Percentiles rank a stretch among this genome's conserved stretches.
Conservation (phyloP, 2,888 invertebrate species). For the Cataglyphis livida region DNA sequence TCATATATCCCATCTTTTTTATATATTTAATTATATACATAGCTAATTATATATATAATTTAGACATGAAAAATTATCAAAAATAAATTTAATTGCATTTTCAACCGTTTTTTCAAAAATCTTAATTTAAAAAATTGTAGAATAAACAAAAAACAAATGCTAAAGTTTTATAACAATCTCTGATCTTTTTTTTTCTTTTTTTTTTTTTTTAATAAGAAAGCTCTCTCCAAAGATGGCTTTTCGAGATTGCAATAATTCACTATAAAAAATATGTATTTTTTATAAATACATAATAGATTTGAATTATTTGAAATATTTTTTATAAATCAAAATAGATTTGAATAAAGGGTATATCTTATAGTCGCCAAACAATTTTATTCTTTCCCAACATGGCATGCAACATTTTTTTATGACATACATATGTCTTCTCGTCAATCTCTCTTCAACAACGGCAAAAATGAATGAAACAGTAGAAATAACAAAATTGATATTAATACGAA, state of each 20-base stretch:
- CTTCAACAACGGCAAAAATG: background rate
- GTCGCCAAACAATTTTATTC: constrained; percentile 46
- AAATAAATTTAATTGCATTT: background rate
- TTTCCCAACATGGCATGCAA: constrained; percentile 10
- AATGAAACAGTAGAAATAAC: background rate
- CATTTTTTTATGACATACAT: constrained; percentile 10
- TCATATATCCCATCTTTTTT: background rate
- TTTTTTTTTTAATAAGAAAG: background rate
- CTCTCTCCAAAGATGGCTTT: background rate
- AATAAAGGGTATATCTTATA: background rate
- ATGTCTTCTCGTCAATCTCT: background rate
- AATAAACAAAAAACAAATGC: background rate
- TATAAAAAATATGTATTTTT: constrained; percentile 15
- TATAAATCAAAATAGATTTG: background rate
- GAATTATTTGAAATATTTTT: too few relatives aligned
- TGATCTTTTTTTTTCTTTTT: background rate
- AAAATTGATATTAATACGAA: constrained; percentile 13
- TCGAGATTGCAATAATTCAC: constrained; percentile 9
- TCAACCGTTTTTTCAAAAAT: background rate
- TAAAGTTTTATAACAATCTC: background rate
- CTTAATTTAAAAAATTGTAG: background rate
- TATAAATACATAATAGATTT: too few relatives aligned
- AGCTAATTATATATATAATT: background rate
- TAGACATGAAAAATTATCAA: background rate
- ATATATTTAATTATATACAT: background rate